Base-by-base conservation (phyloP, 2,888 invertebrate species). In the Punctoribates punctum region DNA sequence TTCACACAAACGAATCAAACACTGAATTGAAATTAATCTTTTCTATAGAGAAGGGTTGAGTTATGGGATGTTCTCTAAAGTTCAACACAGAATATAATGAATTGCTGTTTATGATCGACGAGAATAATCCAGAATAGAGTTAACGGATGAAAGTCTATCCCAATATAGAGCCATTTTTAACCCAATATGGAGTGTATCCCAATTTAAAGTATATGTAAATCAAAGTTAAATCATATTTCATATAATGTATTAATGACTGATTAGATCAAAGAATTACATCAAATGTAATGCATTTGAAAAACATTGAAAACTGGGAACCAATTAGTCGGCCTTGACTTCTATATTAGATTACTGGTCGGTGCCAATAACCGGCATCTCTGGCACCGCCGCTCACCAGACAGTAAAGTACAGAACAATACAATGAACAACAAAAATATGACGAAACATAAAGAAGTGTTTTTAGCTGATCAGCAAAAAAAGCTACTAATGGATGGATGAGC, bases 321-420 rank as follows among this genome's bases (percentile, higher is more conserved):
- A 38, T 67, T 38, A 67, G 20, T 42, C 23, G 67, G 42, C 67
- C 67, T 67, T 67, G 38, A 67, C 38, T 67, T 67, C 42, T 67
- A 67, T 67, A 67, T 67, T 67, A 67, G 38, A 67, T 67, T 20
- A 67, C 42, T 17, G 20, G 38, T 17, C 38, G 67, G 67, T 67
- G 67, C 67, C 67, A 67, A 67, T 42, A 67, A 67, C 67, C 67
- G 20, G 38, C 60, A 29, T 23, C 25, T 6, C 57, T 60, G 29
- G 60, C 60, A 15, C 25, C 60, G 23, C 29, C 23, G 11, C 20
- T 57, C 11, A 60, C 60, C 27, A 29, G 11, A 60, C 23, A 27
- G 27, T 29, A 27, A 17, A 60, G 20, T 29, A 60, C 25, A 23
- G 20, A 23, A 60, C 25, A 23, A 13, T 27, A 15, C 13, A 42